Base-by-base conservation (phyloP, 2,888 invertebrate genomes). In the Julus scanicus region DNA sequence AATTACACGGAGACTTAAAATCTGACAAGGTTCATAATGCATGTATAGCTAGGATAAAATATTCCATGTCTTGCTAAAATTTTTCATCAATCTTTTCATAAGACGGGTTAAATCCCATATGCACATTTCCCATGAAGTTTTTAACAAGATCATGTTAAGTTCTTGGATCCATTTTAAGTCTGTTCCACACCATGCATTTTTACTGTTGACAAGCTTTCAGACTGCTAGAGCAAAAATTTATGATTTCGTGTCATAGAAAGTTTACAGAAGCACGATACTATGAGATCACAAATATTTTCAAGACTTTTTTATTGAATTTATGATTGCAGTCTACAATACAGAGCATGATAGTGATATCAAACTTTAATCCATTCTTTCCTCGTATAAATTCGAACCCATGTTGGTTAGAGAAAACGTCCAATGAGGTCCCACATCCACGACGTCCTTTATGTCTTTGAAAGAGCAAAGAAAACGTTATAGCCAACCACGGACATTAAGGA, bases 401-500 rank as follows among this genome's bases (percentile, higher is more conserved):
- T 13, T 37, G 37, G 37, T 80, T 37, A 39, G 3, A 80, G 80
- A 37, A 80, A 80, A 37, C 80, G 80, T 3, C 11, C 80, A 80
- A 37, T 37, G 80, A 80, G 37, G 37, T 80, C 15, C 15, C 80
- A 37, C 37, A 39, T 80, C 80, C 80, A 80, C 80, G 2, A 37
- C 11, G 80, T 80, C 80, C 37, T 80, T 80, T 80, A 80, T 80
- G 29, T 80, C 80, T 80, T 80, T 80, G 13, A 80, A 80, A 80
- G 37, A 80, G 80, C 80, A 15, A 37, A 80, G 80, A 80, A 39
- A 80, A 15, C 80, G 80, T 80, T 80, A 80, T 80, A 37, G 80
- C 37, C 80, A 80, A 80, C 80, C 80, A 29, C 37, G 80, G 80
- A 37, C 80, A 80, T 80, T 80, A 80, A 80, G 80, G 80, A 37